Base-by-base conservation (phyloP, 2,888 invertebrate genomes). In the Eupithecia vulgata region DNA sequence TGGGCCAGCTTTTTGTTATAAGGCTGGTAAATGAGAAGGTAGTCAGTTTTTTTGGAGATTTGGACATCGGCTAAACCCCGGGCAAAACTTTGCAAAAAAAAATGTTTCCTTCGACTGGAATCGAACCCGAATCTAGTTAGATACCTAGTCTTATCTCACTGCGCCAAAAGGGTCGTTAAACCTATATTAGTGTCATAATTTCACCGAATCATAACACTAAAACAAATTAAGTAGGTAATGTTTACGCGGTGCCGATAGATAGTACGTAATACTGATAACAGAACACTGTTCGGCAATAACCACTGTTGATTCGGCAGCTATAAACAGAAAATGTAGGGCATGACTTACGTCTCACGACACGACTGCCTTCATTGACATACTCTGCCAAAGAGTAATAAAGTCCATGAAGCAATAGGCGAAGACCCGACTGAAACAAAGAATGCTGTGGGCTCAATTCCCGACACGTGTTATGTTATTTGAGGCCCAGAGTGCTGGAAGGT, bases 271-370 rank as follows among this genome's bases (percentile, higher is more conserved):
- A 62, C 13, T 65, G 68, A 68, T 68, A 68, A 40, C 35, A 25
- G 5, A 37, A 57, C 52, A 68, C n/a, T 37, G 17, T 68, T 68
- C 59, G 42, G 17, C 64, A 70, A 70, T 70, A 70, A 64, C 21
- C 64, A 64, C 42, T 70, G 65, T 65, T 65, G 65, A 40, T 64
- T 64, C 57, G 34, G 64, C 70, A 21, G 65, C 65, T 65, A 65
- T 57, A 52, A 57, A 52, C 65, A 17, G 21, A 64, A 61, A 17
- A 30, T 34, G 12, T 64, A 30, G 37, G 37, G 7, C 35, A n/a
- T 7, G n/a, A 5, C 21, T 64, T 34, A 37, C n/a, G 37, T 21
- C 8, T 1, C 17, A 21, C 62, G 62, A 65, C 40, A 64, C 64
- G 64, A n/a, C 35, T 21, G 15, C 10, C 12, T 17, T 37, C 5